phyloP scores from a whole-genome alignment of 1,140 invertebrate genomes.

The Radopholus similis region DNA sequence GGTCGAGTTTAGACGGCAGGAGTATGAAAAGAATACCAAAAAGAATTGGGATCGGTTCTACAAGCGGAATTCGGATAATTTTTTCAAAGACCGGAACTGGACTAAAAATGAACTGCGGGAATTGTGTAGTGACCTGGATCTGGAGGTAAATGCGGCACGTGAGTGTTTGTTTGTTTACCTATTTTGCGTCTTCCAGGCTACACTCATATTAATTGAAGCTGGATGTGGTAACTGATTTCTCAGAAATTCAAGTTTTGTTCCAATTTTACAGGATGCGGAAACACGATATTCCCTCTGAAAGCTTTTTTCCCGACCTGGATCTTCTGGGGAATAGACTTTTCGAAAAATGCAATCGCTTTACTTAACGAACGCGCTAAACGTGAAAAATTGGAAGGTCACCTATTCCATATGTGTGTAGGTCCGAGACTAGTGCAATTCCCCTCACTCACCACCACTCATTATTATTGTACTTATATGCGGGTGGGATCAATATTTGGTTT shows the following conservation, averaged over 20 bases:
- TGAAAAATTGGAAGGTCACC: constrained; percentile 13
- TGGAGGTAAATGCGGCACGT: constrained; percentile 7
- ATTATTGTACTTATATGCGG: neutral
- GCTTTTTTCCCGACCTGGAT: constrained; percentile 72
- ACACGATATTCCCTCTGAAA: constrained; percentile 86
- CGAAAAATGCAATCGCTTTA: constrained; percentile 68
- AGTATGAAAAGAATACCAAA: too few relatives aligned
- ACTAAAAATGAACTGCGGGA: constrained; percentile 88
- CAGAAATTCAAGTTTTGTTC: neutral
- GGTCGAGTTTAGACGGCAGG: too few relatives aligned
- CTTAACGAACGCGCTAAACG: constrained; percentile 69
- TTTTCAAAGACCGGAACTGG: constrained; percentile 97
- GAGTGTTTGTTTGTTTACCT: neutral
- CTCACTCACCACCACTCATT: too few relatives aligned
- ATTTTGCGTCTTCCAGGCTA: neutral
- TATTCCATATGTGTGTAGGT: constrained; percentile 6
- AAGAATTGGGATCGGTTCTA: constrained; percentile 98
- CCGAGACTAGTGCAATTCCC: too few relatives aligned
- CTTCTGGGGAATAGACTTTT: constrained; percentile 90
- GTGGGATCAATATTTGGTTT: neutral
- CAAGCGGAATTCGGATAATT: constrained; percentile 69
- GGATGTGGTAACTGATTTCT: too few relatives aligned
- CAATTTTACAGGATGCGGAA: constrained; percentile 75
- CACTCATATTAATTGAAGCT: neutral
- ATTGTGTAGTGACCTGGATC: constrained; percentile 63